A percentile compares a stretch with the other conserved stretches of the same genome.
Conservation (phyloP, 2,888 invertebrate species). For the Drosophila mercatorum region DNA sequence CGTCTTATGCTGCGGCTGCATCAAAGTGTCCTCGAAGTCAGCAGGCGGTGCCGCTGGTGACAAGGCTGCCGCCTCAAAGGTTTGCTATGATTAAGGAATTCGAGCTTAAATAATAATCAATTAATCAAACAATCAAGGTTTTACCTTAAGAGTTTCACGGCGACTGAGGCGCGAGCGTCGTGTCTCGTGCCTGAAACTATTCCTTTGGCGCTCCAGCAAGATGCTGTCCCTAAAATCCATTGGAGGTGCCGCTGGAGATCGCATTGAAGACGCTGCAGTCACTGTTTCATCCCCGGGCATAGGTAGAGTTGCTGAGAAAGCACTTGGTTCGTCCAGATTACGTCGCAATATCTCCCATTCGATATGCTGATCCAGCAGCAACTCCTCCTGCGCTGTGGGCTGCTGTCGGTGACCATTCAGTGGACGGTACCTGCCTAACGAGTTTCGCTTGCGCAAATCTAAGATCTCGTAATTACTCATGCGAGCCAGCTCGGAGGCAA, state of each 20-base stretch:
- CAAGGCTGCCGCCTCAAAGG: not conserved
- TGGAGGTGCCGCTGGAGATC: conserved; percentile 33
- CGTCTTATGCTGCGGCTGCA: not conserved
- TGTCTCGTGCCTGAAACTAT: not conserved
- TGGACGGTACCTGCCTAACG: conserved; percentile 52
- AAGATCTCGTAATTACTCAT: conserved; percentile 81
- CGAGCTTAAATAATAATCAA: not conserved
- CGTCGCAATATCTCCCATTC: conserved; percentile 60
- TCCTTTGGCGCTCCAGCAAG: not conserved
- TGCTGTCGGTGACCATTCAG: conserved; percentile 44
- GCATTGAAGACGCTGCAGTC: too few species aligned
- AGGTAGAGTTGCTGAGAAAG: not conserved
- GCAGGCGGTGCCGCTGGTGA: conserved; percentile 8
- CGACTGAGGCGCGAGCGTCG: not conserved
- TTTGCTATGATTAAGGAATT: not conserved
- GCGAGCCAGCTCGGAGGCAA: conserved; percentile 73
- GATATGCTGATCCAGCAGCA: conserved; percentile 61
- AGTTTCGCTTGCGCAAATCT: conserved; percentile 78
- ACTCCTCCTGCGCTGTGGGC: conserved; percentile 44
- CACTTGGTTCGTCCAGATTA: conserved; percentile 32
- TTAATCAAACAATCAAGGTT: not conserved
- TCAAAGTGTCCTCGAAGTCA: not conserved
- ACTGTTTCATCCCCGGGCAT: not conserved
- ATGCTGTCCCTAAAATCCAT: conserved; percentile 17
- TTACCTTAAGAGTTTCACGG: conserved; percentile 14